Evolutionary conservation across 2,888 invertebrate species (phyloP).

Genomic region (Chymomyza fuscimana): DNA sequence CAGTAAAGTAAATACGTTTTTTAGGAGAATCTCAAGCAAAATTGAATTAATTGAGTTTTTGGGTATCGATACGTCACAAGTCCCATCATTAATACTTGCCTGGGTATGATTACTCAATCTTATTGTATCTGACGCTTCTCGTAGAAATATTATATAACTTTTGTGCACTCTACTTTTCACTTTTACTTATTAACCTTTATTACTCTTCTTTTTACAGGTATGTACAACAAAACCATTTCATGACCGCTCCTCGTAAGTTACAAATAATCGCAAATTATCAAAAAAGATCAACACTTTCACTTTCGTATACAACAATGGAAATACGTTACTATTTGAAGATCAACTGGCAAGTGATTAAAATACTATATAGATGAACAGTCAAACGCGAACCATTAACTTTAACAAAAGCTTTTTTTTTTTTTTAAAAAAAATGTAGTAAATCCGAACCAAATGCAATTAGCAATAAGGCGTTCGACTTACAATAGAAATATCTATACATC

Average conservation of each 20-base stretch:
- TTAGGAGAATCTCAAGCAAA: too few species aligned
- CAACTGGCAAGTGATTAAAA: slow-evolving; percentile 36
- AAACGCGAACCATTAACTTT: neutral
- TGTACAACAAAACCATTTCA: slow-evolving; percentile 27
- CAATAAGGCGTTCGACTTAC: neutral
- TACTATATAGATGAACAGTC: slow-evolving; percentile 23
- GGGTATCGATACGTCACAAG: too few species aligned
- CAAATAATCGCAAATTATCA: slow-evolving; percentile 4
- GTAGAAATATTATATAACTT: neutral
- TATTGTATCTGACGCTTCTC: too few species aligned
- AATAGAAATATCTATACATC: neutral
- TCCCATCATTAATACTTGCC: too few species aligned
- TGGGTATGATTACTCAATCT: too few species aligned
- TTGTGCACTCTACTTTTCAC: neutral
- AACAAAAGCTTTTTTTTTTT: neutral
- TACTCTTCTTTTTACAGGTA: slow-evolving; percentile 51
- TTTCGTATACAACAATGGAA: slow-evolving; percentile 19
- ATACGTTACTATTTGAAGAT: slow-evolving; percentile 8
- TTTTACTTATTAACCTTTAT: neutral
- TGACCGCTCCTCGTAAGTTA: slow-evolving; percentile 33
- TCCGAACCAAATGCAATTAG: neutral
- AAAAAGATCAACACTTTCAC: slow-evolving; percentile 42
- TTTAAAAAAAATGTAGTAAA: neutral
- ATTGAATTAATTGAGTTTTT: too few species aligned
- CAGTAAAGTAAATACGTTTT: too few species aligned